Base-by-base conservation (phyloP, 2,888 invertebrate species). In the Leucania comma region DNA sequence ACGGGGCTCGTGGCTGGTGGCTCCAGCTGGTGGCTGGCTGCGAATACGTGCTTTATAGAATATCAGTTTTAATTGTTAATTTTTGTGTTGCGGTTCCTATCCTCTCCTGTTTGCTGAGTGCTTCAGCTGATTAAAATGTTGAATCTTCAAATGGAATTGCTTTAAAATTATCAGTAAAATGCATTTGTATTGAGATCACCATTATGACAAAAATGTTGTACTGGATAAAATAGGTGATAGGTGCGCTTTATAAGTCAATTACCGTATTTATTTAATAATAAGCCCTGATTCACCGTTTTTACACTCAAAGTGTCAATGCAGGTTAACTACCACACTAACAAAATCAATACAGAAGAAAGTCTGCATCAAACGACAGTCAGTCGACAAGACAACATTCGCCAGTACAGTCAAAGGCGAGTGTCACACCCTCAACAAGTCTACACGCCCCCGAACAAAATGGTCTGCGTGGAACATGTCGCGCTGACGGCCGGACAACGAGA, bases 381-480 rank as follows among this genome's bases (percentile, higher is more conserved):
- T 54, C 35, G 59, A 60, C 50, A 32, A 46, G n/a, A 46, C 22
- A 26, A 46, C 35, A 51, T 22, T 29, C 32, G 1, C 14, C 51
- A 53, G 75, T 75, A 24, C 38, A 65, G 57, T 76, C 32, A 42
- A 17, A 38, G 20, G 32, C 14, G 10, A 38, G 32, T 20, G 38
- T 53, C 17, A 48, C 53, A n/a, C 53, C 57, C 38, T 24, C n/a
- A 17, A 46, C 46, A 20, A 46, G 46, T 17, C 6, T 20, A 20
- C 46, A 51, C 72, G 66, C 79, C 67, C 65, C 79, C 72, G 86
- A 76, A 84, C 75, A 53, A 67, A 63, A 51, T 76, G 81, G 68
- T 68, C 50, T 68, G 17, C 88, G 88, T 80, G 88, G 86, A 26
- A 63, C 88, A 88, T 80, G 88, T 88, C 88, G 79, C 83, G 70